Conservation (phyloP, 2,888 invertebrate genomes). For the Parnassius smintheus region DNA sequence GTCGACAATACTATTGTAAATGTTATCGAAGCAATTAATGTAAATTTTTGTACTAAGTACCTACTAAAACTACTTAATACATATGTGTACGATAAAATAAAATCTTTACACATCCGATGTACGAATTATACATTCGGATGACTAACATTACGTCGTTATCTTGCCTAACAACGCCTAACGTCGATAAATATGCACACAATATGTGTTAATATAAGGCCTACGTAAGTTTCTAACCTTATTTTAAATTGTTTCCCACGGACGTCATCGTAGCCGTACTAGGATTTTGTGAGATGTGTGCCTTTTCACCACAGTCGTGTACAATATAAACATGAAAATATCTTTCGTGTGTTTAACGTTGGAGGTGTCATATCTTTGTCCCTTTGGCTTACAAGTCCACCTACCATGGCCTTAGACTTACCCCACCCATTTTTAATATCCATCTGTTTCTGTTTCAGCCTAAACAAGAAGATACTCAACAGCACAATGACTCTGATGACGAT, state of each 20-base stretch:
- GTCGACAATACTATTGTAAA: no score
- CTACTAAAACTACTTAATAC: no score
- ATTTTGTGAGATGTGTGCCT: constrained; percentile 6
- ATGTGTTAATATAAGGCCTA: constrained; percentile 21
- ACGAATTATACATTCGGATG: not conserved
- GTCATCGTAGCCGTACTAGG: not conserved
- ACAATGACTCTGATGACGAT: constrained; percentile 65
- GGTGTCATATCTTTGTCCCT: not conserved
- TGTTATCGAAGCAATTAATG: no score
- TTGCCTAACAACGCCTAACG: constrained; percentile 8
- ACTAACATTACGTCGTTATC: not conserved
- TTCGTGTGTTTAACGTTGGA: not conserved
- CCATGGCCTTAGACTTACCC: no score
- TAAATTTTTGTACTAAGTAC: no score
- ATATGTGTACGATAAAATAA: no score
- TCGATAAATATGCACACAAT: constrained; percentile 11
- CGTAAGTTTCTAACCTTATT: constrained; percentile 11
- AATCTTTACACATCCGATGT: no score
- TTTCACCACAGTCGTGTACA: not conserved
- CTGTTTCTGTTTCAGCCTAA: constrained; percentile 53
- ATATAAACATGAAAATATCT: not conserved
- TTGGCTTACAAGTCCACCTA: no score
- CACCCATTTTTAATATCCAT: no score
- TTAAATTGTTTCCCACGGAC: constrained; percentile 1
- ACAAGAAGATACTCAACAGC: constrained; percentile 36